Evolutionary conservation across 2,797 vertebrate species (phyloP).

Genomic region (Podarcis siculus): DNA sequence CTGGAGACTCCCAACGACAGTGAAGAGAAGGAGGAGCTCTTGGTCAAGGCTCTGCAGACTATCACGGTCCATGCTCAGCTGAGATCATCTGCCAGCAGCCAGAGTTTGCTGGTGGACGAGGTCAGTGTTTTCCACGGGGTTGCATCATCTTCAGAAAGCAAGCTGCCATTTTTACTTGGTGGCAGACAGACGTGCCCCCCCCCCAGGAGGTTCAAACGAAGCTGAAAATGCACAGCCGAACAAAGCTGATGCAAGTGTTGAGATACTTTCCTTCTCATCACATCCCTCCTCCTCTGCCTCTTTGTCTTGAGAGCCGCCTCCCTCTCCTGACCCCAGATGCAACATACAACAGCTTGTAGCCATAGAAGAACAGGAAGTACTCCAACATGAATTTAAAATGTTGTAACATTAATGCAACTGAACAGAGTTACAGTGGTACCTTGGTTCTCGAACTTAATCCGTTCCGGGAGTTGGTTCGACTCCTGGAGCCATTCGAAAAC

Average conservation of each 20-base stretch:
- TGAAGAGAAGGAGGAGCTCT: slow-evolving; percentile 85
- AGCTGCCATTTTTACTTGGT: neutral
- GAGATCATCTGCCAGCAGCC: slow-evolving; percentile 76
- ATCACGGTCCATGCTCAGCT: slow-evolving; percentile 89
- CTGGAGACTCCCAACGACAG: slow-evolving; percentile 82
- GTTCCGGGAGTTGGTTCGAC: too few species aligned
- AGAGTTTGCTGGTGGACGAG: slow-evolving; percentile 85
- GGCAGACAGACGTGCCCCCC: too few species aligned
- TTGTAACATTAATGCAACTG: too few species aligned
- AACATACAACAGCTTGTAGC: neutral
- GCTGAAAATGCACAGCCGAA: neutral
- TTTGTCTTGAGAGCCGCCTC: neutral
- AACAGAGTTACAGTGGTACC: too few species aligned
- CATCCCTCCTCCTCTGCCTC: neutral
- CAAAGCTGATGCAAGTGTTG: too few species aligned
- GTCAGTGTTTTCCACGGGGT: slow-evolving; percentile 65
- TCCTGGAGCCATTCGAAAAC: too few species aligned
- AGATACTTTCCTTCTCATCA: neutral
- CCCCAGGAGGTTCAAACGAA: neutral
- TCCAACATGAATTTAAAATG: too few species aligned
- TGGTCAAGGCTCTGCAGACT: slow-evolving; percentile 88
- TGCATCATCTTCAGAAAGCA: too few species aligned
- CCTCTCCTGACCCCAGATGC: neutral
- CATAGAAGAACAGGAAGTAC: too few species aligned
- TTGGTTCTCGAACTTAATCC: too few species aligned